Evolutionary conservation across 2,797 vertebrate genomes (phyloP), one percentile per base, ranked within the genome.

Genomic region (Notolepis coatsorum): DNA sequence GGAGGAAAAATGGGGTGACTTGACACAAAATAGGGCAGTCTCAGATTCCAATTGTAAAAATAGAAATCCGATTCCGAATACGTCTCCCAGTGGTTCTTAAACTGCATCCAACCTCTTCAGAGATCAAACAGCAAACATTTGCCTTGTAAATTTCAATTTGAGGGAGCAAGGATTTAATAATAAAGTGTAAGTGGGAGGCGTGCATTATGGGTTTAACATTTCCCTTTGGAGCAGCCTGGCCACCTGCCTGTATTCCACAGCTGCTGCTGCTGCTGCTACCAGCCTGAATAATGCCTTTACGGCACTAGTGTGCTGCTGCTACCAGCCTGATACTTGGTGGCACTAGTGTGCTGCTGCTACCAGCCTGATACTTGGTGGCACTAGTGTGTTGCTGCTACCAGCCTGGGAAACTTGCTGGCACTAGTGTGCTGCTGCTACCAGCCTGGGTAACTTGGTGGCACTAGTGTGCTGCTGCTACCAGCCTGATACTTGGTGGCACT

Each of bases 181-280:
- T 85, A 81, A 72, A 80, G 68, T 56, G 7, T 71, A 82, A 87
- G 90, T 89, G 80, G 86, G 84, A 84, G 77, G 87, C 77, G 73
- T 88, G 89, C 88, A 85, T 88, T 85, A 88, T 88, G 77, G 72
- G 65, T 85, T 91, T 91, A 90, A 84, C 80, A 82, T 89, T 89
- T 88, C 81, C 77, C 79, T 66, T n/a, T 46, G 65, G 67, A 87
- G 84, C 75, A 4, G 31, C n/a, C n/a, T n/a, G 4, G 35, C 73
- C 48, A 54, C 62, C 28, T 66, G 28, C 17, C 21, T 71, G n/a
- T 61, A 66, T 39, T 39, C 23, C 55, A 54, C 10, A 31, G 17
- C 9, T 23, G 10, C 18, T 49, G 2, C 35, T 10, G 42, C 52
- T 71, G 77, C 37, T 70, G 27, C 49, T 82, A 62, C 63, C 41